Evolutionary conservation across 2,888 invertebrate genomes (phyloP).

Genomic region (Stenoptilia bipunctidactyla): DNA sequence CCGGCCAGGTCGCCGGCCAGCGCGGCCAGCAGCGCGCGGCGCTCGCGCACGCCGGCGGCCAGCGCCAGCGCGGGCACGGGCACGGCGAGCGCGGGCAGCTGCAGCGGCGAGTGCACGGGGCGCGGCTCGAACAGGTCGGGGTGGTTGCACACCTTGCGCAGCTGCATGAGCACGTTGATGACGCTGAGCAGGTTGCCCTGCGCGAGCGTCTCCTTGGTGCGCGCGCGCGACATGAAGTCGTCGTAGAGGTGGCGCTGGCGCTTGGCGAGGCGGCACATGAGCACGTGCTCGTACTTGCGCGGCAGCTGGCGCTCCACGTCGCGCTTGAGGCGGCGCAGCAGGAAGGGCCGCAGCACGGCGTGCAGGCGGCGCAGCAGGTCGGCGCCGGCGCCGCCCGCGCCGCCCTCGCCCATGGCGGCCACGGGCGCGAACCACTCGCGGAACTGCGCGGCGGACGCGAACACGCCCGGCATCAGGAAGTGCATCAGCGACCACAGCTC

Average conservation of each 20-base stretch:
- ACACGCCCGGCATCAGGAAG: conserved; percentile 97
- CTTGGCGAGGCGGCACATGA: conserved; percentile 94
- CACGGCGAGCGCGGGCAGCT: conserved; percentile 81
- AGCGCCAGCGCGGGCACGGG: conserved; percentile 81
- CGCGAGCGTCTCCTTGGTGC: conserved; percentile 93
- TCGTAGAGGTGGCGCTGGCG: conserved; percentile 97
- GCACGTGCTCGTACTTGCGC: conserved; percentile 92
- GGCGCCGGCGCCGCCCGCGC: conserved; percentile 32
- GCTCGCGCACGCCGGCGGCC: conserved; percentile 70
- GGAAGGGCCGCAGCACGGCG: conserved; percentile 89
- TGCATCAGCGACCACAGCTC: conserved; percentile 99
- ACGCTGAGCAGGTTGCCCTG: conserved; percentile 95
- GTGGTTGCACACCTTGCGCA: conserved; percentile 98
- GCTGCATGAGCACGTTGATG: conserved; percentile 96
- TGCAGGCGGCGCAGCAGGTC: conserved; percentile 45
- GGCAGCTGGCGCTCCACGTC: conserved; percentile 99
- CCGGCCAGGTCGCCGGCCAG: conserved; percentile 77
- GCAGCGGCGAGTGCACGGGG: conserved; percentile 94
- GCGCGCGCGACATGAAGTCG: conserved; percentile 97
- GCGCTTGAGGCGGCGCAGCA: conserved; percentile 89
- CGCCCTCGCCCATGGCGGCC: conserved; percentile 62
- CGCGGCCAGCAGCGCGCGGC: conserved; percentile 80
- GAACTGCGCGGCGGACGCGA: conserved; percentile 95
- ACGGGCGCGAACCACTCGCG: conserved; percentile 99
- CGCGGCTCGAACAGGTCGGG: conserved; percentile 98